A percentile compares a stretch with the other conserved stretches of the same genome.
These are phyloP conservation scores for Rhagonycha lutea DNA, from an alignment of 2,888 invertebrate species.

Conservation along the genomic window DNA sequence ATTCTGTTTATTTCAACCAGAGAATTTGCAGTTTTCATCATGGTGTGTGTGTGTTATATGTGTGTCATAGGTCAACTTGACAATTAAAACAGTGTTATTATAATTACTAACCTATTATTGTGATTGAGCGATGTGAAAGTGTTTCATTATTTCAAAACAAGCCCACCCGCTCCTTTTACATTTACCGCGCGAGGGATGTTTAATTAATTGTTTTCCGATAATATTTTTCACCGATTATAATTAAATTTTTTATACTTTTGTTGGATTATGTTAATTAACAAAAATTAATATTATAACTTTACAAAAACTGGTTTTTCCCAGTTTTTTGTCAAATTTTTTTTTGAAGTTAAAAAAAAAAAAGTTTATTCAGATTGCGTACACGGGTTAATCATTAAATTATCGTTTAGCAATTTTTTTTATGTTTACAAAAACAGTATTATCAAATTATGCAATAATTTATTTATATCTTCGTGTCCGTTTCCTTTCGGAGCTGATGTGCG, in stretches of 20 bases:
- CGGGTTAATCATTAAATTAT: not conserved
- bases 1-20: conserved; percentile 5
- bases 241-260: not conserved
- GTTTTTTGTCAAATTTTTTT: no score
- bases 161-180: not conserved
- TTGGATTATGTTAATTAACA: not conserved
- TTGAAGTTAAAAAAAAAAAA: not conserved
- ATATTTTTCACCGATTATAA: not conserved
- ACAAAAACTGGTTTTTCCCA: no score
- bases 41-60: not conserved
- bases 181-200: not conserved
- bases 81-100: not conserved
- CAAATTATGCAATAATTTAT: not conserved
- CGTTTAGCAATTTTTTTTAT: not conserved
- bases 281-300: not conserved
- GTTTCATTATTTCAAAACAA: not conserved
- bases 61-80: conserved; percentile 1
- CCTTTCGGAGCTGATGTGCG: not conserved
- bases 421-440: not conserved
- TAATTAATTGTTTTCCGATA: not conserved
- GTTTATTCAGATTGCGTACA: not conserved
- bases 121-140: not conserved
- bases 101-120: not conserved
- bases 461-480: not conserved
- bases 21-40: conserved; percentile 7